Base-by-base conservation (phyloP, 2,113 vertebrate genomes). In the Sceloporus undulatus region DNA sequence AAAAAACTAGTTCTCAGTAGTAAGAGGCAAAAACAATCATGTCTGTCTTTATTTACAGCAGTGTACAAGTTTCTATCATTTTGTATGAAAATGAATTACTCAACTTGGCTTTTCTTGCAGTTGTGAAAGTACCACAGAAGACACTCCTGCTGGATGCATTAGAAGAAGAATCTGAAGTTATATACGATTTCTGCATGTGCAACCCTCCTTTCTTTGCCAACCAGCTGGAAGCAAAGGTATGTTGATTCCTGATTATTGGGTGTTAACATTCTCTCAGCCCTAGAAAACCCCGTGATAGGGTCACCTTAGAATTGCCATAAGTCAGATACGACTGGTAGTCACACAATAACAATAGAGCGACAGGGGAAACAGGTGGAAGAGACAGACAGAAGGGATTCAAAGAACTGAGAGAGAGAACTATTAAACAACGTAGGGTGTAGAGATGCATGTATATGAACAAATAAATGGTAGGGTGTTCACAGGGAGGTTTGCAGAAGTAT, bases 171-270 rank as follows among this genome's bases (percentile, higher is more conserved):
- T 98, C 98, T 18, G 98, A 98, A 86, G 97, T 99, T 0, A 89
- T 98, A 87, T 99, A 99, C 27, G 99, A 99, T 94, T 99, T 99
- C 96, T 99, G 99, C 94, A 99, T 99, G 98, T 99, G 99, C 93
- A 99, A 99, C 82, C 99, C 99, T 77, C 99, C 99, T 0, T 99
- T 99, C 95, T 99, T 99, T 93, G 98, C 99, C 81, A 99, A 99
- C 96, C 98, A 99, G 13, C 88, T 99, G 86, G 99, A 99, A 95
- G 99, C 98, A 0, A 98, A 99, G 98, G 99, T 98, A 95, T 71
- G 52, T 91, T 93, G 27, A 77, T 91, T 93, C 88, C 10, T 89
- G 89, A 88, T 73, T 86, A 89, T 48, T 48, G 42, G 42, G 48
- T 48, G 48, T 6, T 48, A 3, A 48, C 48, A 48, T 7, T 6